Evolutionary conservation across 2,888 invertebrate species (phyloP), one percentile per base, ranked within the genome.

Genomic region (Odontocolon sp.): DNA sequence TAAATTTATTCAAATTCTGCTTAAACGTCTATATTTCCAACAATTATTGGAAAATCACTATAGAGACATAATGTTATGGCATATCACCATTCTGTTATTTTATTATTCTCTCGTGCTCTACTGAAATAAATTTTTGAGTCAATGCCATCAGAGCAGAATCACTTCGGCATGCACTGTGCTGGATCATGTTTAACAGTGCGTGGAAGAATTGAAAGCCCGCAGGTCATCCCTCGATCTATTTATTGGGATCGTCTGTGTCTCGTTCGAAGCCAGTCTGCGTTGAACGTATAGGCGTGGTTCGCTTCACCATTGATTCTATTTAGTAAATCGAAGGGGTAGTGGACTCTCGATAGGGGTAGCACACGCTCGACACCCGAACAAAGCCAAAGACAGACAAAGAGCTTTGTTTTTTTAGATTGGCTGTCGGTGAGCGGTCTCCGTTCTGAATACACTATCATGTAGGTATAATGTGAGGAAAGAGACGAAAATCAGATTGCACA

Each of bases 301-400:
- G 63, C 54, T 78, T 79, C 50, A 47, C 70, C 77, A 77, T 78
- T 78, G 79, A 81, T 80, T 80, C 69, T 78, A 78, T 80, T 81
- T 77, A 57, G 78, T 72, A 81, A 82, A 83, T 81, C 79, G 82
- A 81, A 82, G 78, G 82, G 77, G 81, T 78, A 56, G 79, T 52
- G 52, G 80, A n/a, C n/a, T n/a, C 64, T 26, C 40, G 42, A 73
- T 50, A 69, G 54, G 67, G 75, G 50, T 73, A 52, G 54, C 61
- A 67, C 38, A 68, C 45, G 74, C 68, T 52, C 56, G 69, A 75
- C 68, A 77, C 66, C 59, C 78, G 67, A 64, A 80, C 78, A 80
- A 80, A 80, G 73, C 57, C 40, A 69, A 79, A 76, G 71, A 74
- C 63, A 69, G 74, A 80, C 79, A 81, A 79, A 79, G 80, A 79